phyloP scores from a whole-genome alignment of 2,888 invertebrate genomes.

The Dryadula phaetusa region DNA sequence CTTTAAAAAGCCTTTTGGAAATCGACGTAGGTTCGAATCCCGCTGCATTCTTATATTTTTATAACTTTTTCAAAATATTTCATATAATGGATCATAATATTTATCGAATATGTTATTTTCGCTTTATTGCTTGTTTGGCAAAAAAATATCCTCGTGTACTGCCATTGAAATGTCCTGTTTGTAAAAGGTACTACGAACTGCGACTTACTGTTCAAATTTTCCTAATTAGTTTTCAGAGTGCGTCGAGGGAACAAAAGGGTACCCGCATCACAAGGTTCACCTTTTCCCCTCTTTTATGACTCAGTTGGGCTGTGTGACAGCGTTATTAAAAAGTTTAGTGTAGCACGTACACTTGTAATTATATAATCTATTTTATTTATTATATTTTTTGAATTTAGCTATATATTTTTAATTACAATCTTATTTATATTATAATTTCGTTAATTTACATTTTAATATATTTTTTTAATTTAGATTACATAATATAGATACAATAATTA shows the following conservation, averaged over 20 bases:
- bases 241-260: constrained; percentile 42
- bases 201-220: constrained; percentile 37
- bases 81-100: too few species aligned
- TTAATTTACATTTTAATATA: too few species aligned
- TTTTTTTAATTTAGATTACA: too few species aligned
- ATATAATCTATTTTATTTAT: constrained; percentile 18
- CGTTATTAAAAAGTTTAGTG: constrained; percentile 44
- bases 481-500: too few species aligned
- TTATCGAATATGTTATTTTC: neutral
- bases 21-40: too few species aligned
- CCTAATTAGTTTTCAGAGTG: constrained; percentile 44
- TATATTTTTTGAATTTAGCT: neutral
- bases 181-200: constrained; percentile 20
- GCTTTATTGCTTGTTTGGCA: constrained; percentile 12
- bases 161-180: constrained; percentile 24
- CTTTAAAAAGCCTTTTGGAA: too few species aligned
- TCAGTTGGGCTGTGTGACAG: constrained; percentile 43
- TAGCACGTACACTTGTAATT: constrained; percentile 16
- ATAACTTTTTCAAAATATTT: too few species aligned
- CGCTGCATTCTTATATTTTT: too few species aligned
- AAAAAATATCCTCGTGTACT: constrained; percentile 5
- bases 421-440: too few species aligned
- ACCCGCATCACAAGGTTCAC: constrained; percentile 39
- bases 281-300: constrained; percentile 46
- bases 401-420: too few species aligned